Base-by-base conservation (phyloP, 2,797 vertebrate genomes). In the Amazona finschi region DNA sequence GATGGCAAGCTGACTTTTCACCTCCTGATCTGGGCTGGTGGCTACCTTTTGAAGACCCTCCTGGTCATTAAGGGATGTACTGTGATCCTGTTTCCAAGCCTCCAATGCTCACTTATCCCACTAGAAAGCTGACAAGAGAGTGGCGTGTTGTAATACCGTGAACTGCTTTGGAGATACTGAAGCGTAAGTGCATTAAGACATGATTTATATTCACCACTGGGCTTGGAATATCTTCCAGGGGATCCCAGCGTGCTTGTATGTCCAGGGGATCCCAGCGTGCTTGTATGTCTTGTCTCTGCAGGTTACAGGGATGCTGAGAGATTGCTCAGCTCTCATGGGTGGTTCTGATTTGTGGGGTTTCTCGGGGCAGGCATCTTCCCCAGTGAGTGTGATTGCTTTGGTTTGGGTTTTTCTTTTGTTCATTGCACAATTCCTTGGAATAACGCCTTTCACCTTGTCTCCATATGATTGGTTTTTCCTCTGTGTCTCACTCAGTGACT, bases 341-440 rank as follows among this genome's bases (percentile, higher is more conserved):
- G 0, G 57, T 22, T 94, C 55, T 90, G 84, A 55, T 81, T 81
- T 13, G 5, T 66, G 55, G 61, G 25, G 38, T 30, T 95, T 52
- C 74, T 76, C 0, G 0, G 41, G 62, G 55, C 87, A 71, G 38
- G 33, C 78, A 57, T 49, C 53, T 89, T 81, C 72, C 55, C 79
- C 1, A 3, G 25, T 39, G 93, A 33, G 27, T 71, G 61, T 57
- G 86, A 69, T 53, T 44, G 41, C 41, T 60, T 65, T 12, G 6
- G 10, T 44, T 25, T 22, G 41, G 12, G 4, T 15, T 92, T 61
- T 67, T 78, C 31, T 52, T 94, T 65, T 65, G 43, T 19, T 81
- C 49, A 0, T 89, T 93, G 90, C 87, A 70, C 62, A 96, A 73
- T 75, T 84, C 62, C 61, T 89, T 95, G 94, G 90, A 87, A 14